These are phyloP conservation scores for Drosophila mauritiana DNA, from an alignment of 1,140 invertebrate species.

Conservation along the genomic window DNA sequence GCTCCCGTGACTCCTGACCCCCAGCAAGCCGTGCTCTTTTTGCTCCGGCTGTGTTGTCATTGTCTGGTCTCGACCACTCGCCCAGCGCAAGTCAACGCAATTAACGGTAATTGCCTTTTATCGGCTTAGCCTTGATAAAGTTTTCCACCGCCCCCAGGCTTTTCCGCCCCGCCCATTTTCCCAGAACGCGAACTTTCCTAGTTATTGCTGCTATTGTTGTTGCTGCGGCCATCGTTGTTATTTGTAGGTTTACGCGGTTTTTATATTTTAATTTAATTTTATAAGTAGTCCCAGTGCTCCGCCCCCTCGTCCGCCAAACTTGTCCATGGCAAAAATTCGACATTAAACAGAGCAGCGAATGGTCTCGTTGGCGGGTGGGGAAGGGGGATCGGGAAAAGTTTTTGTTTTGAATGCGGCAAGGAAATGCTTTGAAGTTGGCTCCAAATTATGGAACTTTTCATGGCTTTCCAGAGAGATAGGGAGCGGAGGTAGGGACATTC, in stretches of 20 bases:
- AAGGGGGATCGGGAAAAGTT: conserved; percentile 44
- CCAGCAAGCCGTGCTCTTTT: conserved; percentile 20
- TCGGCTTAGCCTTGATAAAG: conserved; percentile 81
- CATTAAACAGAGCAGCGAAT: conserved; percentile 62
- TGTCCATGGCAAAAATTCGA: conserved; percentile 70
- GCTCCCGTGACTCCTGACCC: neutral
- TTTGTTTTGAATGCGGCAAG: conserved; percentile 48
- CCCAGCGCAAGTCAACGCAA: conserved; percentile 74
- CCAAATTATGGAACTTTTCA: conserved; percentile 58
- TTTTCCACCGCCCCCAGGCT: conserved; percentile 47
- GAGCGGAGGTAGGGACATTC: neutral
- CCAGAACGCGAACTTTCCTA: conserved; percentile 22
- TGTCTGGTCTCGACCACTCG: conserved; percentile 45
- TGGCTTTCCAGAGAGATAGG: conserved; percentile 20
- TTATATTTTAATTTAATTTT: conserved; percentile 83
- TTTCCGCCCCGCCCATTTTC: conserved; percentile 1
- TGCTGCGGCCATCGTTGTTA: conserved; percentile 53
- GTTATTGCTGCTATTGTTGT: conserved; percentile 25
- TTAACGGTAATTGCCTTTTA: conserved; percentile 83
- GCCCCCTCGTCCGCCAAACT: conserved; percentile 24
- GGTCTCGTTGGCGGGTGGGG: neutral
- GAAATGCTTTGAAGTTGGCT: conserved; percentile 70
- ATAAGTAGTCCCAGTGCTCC: conserved; percentile 56
- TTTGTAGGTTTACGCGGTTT: conserved; percentile 79
- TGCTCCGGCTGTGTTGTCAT: conserved; percentile 52